phyloP scores from a whole-genome alignment of 2,797 vertebrate genomes.

The Gallinago solitaria region DNA sequence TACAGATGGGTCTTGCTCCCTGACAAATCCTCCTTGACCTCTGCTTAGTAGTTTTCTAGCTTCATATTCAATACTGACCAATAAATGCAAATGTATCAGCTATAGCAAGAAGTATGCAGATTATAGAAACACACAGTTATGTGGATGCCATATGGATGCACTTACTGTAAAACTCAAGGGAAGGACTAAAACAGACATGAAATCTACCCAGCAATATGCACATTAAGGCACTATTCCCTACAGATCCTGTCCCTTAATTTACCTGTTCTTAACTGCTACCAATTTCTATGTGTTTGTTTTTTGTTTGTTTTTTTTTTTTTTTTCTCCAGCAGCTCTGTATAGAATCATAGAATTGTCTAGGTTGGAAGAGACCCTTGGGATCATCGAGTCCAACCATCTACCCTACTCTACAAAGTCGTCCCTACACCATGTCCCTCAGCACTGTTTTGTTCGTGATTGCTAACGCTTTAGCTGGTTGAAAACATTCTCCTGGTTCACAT shows the following conservation, averaged over 20 bases:
- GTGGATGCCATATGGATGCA: background rate
- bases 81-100: background rate
- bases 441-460: background rate
- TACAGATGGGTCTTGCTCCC: background rate
- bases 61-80: background rate
- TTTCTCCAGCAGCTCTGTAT: background rate
- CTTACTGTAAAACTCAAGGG: constrained; percentile 9
- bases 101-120: background rate
- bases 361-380: too few relatives aligned
- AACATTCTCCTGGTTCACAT: background rate
- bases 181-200: background rate
- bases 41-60: background rate
- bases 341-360: too few relatives aligned
- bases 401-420: too few relatives aligned
- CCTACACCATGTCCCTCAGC: too few relatives aligned
- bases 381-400: too few relatives aligned
- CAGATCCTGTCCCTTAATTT: background rate
- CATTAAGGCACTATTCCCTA: constrained; percentile 8
- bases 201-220: background rate
- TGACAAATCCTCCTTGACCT: background rate
- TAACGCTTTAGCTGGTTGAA: background rate
- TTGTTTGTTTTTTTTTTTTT: background rate
- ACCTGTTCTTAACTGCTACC: constrained; percentile 23
- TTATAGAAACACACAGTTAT: background rate
- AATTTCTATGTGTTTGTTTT: background rate